Percentiles rank a stretch among this genome's conserved stretches.
These are phyloP conservation scores for Cetonia aurata DNA, from an alignment of 2,888 invertebrate genomes.

Conservation along the genomic window DNA sequence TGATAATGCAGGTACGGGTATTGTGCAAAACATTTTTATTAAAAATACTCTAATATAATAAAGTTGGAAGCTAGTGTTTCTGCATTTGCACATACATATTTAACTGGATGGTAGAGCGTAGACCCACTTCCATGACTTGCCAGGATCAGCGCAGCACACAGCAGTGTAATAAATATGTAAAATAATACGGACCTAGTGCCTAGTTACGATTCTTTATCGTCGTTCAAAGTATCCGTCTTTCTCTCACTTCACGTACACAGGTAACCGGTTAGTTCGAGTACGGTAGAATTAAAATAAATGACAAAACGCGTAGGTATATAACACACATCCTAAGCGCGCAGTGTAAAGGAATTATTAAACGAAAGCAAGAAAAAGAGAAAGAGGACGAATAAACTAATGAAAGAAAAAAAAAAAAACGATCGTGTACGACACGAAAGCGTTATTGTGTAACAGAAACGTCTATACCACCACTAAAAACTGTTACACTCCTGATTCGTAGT, in stretches of 20 bases:
- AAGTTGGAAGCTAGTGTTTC: no score
- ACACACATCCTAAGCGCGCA: neutral
- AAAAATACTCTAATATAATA: no score
- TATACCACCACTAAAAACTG: conserved; percentile 31
- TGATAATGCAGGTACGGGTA: no score
- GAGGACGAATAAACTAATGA: conserved; percentile 8
- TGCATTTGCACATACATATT: no score
- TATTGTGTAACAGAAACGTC: conserved; percentile 38
- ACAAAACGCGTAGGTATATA: conserved; percentile 28
- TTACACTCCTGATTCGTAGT: conserved; percentile 3
- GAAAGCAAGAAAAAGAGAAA: conserved; percentile 10
- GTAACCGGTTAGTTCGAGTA: conserved; percentile 12
- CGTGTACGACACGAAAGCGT: conserved; percentile 35
- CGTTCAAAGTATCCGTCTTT: conserved; percentile 4
- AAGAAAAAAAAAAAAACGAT: neutral
- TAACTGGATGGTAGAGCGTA: conserved; percentile 15
- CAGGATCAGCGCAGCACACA: conserved; percentile 49
- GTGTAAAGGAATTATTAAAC: conserved; percentile 36
- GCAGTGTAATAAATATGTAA: conserved; percentile 60
- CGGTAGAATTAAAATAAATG: conserved; percentile 35
- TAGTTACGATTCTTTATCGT: conserved; percentile 32
- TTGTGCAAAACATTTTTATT: no score
- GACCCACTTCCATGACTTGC: no score
- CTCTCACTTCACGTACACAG: no score
- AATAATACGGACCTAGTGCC: conserved; percentile 55